phyloP scores from a whole-genome alignment of 1,140 invertebrate genomes.

The Phortica variegata region DNA sequence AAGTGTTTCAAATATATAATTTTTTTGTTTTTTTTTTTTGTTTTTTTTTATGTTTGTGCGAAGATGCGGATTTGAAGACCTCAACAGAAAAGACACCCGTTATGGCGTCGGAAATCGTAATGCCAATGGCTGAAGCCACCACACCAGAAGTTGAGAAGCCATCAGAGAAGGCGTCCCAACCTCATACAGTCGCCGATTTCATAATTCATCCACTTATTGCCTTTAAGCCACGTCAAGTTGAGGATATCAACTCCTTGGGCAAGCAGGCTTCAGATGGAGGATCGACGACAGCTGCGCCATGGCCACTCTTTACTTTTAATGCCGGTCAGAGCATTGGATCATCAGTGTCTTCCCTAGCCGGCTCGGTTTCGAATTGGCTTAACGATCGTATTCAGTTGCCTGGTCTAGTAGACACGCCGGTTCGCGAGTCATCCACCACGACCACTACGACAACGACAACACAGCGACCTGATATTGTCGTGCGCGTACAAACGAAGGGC shows the following conservation, averaged over 20 bases:
- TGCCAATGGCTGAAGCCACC: not conserved
- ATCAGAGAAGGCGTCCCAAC: slow-evolving; percentile 15
- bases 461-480: slow-evolving; percentile 42
- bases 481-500: slow-evolving; percentile 30
- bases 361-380: slow-evolving; percentile 50
- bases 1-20: no score
- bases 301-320: slow-evolving; percentile 29
- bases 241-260: slow-evolving; percentile 31
- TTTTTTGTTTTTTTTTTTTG: slow-evolving; percentile 20
- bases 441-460: slow-evolving; percentile 28
- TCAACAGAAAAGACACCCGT: slow-evolving; percentile 38
- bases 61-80: slow-evolving; percentile 26
- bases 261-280: slow-evolving; percentile 29
- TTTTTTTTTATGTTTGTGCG: slow-evolving; percentile 19
- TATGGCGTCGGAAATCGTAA: not conserved
- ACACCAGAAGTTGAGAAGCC: not conserved
- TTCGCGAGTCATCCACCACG: slow-evolving; percentile 23
- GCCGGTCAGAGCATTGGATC: slow-evolving; percentile 41
- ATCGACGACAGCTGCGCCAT: not conserved
- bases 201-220: slow-evolving; percentile 51
- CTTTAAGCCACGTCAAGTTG: slow-evolving; percentile 42
- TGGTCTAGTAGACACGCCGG: slow-evolving; percentile 38
- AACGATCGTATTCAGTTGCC: slow-evolving; percentile 45
- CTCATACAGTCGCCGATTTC: slow-evolving; percentile 48
- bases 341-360: slow-evolving; percentile 41